These are phyloP conservation scores for Zenarchopterus dispar DNA, from an alignment of 2,797 vertebrate genomes.

Conservation along the genomic window DNA sequence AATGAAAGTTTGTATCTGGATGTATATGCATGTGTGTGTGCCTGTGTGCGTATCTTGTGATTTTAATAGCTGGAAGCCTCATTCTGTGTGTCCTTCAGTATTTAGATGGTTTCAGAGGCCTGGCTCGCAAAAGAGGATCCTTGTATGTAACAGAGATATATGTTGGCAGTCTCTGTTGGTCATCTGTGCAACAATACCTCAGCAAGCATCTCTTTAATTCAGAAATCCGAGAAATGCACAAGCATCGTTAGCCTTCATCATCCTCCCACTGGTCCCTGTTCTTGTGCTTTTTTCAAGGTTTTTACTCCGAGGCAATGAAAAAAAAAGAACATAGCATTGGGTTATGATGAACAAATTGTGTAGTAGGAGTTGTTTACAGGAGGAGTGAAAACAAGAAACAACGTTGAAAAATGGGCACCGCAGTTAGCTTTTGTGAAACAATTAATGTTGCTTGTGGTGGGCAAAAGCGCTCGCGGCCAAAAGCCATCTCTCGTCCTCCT, in stretches of 20 bases:
- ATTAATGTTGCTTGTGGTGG: conserved; percentile 73
- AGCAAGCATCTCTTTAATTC: conserved; percentile 54
- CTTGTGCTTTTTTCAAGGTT: conserved; percentile 45
- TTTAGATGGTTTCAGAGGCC: conserved; percentile 24
- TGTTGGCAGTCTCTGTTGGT: conserved; percentile 58
- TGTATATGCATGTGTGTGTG: not conserved
- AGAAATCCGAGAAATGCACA: conserved; percentile 53
- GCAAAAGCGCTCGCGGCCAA: conserved; percentile 72
- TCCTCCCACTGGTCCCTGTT: conserved; percentile 51
- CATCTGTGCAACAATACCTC: conserved; percentile 53
- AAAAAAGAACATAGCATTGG: conserved; percentile 24
- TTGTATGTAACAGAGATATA: conserved; percentile 45
- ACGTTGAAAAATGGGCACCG: conserved; percentile 64
- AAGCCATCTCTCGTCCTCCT: conserved; percentile 62
- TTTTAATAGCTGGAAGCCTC: conserved; percentile 12
- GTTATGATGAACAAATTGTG: conserved; percentile 65
- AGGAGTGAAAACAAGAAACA: conserved; percentile 62
- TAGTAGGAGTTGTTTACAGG: conserved; percentile 67
- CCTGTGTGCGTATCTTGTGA: too few relatives aligned
- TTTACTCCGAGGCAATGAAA: conserved; percentile 53
- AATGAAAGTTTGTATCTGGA: conserved; percentile 5
- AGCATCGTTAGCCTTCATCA: conserved; percentile 40
- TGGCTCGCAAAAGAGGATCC: conserved; percentile 18
- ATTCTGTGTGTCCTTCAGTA: conserved; percentile 12
- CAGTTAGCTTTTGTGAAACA: conserved; percentile 65